These are phyloP conservation scores for Dendronephthya gigantea DNA, from an alignment of 64 coral and sea anemone genomes.

Conservation along the genomic window DNA sequence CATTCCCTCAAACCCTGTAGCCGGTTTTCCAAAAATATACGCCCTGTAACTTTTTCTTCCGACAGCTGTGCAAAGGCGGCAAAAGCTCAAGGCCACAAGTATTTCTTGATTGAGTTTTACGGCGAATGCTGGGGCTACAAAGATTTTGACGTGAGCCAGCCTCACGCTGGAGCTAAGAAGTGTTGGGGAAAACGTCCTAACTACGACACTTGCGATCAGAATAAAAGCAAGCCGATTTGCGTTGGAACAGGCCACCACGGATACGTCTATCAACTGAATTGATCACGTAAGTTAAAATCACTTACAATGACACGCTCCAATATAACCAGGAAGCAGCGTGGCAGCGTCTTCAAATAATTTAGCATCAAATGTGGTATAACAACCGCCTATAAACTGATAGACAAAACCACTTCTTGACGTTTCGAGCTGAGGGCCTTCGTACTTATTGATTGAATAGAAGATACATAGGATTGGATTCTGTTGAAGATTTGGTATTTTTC, in stretches of 20 bases:
- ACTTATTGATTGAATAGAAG: too few relatives aligned
- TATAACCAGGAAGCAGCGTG: too few relatives aligned
- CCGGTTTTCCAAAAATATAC: too few relatives aligned
- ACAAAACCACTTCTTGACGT: too few relatives aligned
- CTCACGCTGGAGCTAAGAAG: not conserved
- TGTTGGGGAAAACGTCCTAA: slow-evolving; percentile 10
- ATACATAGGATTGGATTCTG: too few relatives aligned
- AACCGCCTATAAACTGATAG: too few relatives aligned
- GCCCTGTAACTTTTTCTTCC: not conserved
- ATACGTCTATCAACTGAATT: not conserved
- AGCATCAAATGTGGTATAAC: too few relatives aligned
- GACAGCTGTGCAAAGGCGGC: not conserved
- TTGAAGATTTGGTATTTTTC: too few relatives aligned
- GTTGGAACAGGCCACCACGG: not conserved
- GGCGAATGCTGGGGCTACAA: not conserved
- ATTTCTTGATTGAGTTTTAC: not conserved
- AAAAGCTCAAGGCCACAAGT: not conserved
- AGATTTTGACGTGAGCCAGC: not conserved
- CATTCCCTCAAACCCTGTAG: not conserved
- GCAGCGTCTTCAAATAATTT: too few relatives aligned
- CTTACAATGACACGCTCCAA: too few relatives aligned
- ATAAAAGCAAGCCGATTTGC: not conserved
- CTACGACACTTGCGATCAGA: not conserved
- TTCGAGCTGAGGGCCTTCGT: too few relatives aligned
- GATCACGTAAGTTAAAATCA: not conserved